Evolutionary conservation across 1,140 invertebrate genomes (phyloP).

Genomic region (Penaeus indicus): DNA sequence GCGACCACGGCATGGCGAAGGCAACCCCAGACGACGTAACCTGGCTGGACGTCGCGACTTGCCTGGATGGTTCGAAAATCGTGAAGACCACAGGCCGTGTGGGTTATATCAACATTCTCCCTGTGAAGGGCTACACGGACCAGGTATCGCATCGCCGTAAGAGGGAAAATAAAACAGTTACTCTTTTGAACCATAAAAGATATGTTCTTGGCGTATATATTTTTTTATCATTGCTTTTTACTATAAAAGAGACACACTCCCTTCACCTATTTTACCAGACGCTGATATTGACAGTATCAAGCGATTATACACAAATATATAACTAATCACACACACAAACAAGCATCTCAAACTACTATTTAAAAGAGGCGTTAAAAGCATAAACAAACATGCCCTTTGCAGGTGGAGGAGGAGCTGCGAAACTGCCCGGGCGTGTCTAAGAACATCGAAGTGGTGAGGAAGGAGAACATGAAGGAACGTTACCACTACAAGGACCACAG

Average conservation of each 20-base stretch:
- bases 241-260: too few species aligned
- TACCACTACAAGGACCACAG: slow-evolving; percentile 38
- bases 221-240: too few species aligned
- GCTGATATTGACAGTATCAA: too few species aligned
- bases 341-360: neutral
- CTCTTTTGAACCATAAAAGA: neutral
- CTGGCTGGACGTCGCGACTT: slow-evolving; percentile 3
- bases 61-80: neutral
- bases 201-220: too few species aligned
- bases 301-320: too few species aligned
- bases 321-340: neutral
- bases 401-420: neutral
- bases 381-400: neutral
- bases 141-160: neutral
- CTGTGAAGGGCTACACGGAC: neutral
- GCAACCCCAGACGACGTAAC: neutral
- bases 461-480: neutral
- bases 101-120: slow-evolving; percentile 9
- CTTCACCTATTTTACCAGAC: too few species aligned
- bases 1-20: slow-evolving; percentile 36
- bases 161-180: too few species aligned
- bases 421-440: neutral
- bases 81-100: neutral
- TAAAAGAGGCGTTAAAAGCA: neutral
- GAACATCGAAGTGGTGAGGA: slow-evolving; percentile 10